Base-by-base conservation (phyloP, 2,888 invertebrate genomes). In the Drosophila vallismaia region DNA sequence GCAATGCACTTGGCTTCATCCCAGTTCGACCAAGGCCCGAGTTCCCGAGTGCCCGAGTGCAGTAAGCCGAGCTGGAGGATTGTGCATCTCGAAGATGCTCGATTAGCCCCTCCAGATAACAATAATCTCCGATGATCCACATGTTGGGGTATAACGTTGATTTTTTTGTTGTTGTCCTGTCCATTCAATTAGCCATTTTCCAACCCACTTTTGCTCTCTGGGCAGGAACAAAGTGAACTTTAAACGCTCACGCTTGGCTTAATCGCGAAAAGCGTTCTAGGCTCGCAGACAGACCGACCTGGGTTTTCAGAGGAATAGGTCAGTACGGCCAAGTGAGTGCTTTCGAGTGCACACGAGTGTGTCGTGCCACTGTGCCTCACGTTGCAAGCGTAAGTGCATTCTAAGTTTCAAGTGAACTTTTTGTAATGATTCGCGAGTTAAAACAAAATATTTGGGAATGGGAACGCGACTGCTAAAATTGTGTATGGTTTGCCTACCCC, bases 261-360 rank as follows among this genome's bases (percentile, higher is more conserved):
- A 69, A 51, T 74, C 55, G 55, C 45, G 48, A 76, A 69, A 74
- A 77, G 64, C 81, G 86, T 69, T 74, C 77, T 74, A 36, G 52
- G 40, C 38, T 42, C 14, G 44, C 74, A 76, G 75, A 72, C 83
- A 80, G 75, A 74, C 73, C 82, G 76, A 82, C 89, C 77, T 77
- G 71, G 78, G 78, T 79, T 81, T 86, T 69, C 75, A 85, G 87
- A 87, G 90, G 90, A 86, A 89, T 89, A 89, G 89, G 89, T 89
- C 89, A 89, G 89, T 89, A 80, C 82, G 76, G 86, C 70, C 53
- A 67, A 67, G 66, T 66, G 71, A 75, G 75, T 69, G 75, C 68
- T 59, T 73, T 52, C 36, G 66, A 59, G 73, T 73, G 71, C 48
- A 51, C 31, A 71, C 44, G 82, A 53, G 69, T 28, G 54, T 62